A percentile compares a stretch with the other conserved stretches of the same genome.
These are phyloP conservation scores for Salvelinus fontinalis DNA, from an alignment of 2,113 vertebrate species.

Conservation along the genomic window DNA sequence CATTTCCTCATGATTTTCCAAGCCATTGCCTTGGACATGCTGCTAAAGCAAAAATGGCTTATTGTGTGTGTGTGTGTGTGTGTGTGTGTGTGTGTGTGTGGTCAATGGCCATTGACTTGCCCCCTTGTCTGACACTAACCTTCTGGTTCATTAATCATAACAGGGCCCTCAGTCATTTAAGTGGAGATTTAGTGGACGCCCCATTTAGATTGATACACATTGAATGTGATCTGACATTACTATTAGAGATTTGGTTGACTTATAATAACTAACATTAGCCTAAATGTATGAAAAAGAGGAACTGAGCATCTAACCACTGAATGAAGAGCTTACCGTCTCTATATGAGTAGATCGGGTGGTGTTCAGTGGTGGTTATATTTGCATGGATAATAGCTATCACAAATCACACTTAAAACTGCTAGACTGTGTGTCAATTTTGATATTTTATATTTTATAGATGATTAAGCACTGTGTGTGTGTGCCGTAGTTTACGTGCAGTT, in stretches of 20 bases:
- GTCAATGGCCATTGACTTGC: not conserved
- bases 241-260: not conserved
- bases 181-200: constrained; percentile 20
- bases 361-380: too few species aligned
- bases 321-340: too few species aligned
- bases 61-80: not conserved
- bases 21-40: constrained; percentile 35
- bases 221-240: not conserved
- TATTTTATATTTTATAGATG: not conserved
- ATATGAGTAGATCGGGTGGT: too few species aligned
- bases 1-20: constrained; percentile 40
- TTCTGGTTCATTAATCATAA: constrained; percentile 41
- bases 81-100: not conserved
- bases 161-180: constrained; percentile 32
- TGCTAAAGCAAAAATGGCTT: constrained; percentile 32
- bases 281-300: too few species aligned
- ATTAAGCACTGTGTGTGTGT: not conserved
- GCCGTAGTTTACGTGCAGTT: not conserved
- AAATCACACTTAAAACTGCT: not conserved
- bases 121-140: constrained; percentile 17
- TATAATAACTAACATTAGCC: too few species aligned
- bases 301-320: too few species aligned
- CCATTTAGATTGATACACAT: not conserved
- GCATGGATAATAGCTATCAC: too few species aligned
- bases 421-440: not conserved